These are phyloP conservation scores for Diorhabda sublineata DNA, from an alignment of 1,140 invertebrate species.

Conservation along the genomic window DNA sequence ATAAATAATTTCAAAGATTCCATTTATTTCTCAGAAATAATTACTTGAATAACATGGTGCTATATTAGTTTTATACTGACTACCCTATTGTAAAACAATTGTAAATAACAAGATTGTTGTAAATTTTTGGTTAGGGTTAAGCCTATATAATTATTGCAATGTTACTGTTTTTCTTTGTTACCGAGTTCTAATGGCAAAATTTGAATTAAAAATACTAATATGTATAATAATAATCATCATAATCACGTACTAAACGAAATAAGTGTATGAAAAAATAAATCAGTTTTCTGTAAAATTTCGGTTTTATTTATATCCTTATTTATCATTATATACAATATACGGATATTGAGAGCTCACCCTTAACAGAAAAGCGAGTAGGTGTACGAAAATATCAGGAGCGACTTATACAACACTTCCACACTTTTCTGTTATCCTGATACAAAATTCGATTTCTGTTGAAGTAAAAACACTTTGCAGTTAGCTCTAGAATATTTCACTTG, in stretches of 20 bases:
- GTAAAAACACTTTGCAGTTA: too few species aligned
- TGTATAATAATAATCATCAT: not conserved
- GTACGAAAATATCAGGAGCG: too few species aligned
- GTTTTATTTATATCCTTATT: not conserved
- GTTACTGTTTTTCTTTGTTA: constrained; percentile 24
- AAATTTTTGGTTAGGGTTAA: constrained; percentile 25
- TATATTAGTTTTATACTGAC: constrained; percentile 26
- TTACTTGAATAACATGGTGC: constrained; percentile 26
- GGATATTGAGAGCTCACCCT: too few species aligned
- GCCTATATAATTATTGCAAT: constrained; percentile 19
- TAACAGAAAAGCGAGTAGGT: too few species aligned
- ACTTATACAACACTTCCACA: too few species aligned
- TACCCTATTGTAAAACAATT: constrained; percentile 20
- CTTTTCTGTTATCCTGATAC: too few species aligned
- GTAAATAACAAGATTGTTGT: constrained; percentile 30
- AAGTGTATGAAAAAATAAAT: not conserved
- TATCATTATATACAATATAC: too few species aligned
- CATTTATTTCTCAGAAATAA: not conserved
- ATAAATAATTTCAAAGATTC: not conserved
- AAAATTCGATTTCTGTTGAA: too few species aligned
- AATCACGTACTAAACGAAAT: not conserved
- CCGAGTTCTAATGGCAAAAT: constrained; percentile 22
- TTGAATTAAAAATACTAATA: not conserved
- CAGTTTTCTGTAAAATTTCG: not conserved
- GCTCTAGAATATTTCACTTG: too few species aligned